These are phyloP conservation scores for Palaemon carinicauda DNA, from an alignment of 1,140 invertebrate species.

Conservation along the genomic window DNA sequence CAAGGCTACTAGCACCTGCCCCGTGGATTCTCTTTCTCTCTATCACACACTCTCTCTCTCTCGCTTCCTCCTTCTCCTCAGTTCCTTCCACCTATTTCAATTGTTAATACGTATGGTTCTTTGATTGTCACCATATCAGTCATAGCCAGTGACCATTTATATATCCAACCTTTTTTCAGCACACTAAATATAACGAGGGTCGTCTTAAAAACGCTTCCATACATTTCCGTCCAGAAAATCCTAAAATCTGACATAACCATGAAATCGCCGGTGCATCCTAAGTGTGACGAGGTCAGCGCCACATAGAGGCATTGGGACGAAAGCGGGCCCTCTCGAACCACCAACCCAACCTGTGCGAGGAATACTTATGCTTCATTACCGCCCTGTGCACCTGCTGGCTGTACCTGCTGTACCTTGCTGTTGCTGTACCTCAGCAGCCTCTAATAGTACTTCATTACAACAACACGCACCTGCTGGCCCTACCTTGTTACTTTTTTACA, in stretches of 20 bases:
- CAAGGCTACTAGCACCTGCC: not conserved
- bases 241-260: not conserved
- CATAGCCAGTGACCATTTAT: too few relatives aligned
- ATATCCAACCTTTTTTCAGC: too few relatives aligned
- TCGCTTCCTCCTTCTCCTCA: not conserved
- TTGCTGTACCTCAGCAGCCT: not conserved
- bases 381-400: not conserved
- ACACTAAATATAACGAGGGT: too few relatives aligned
- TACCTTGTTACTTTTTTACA: too few relatives aligned
- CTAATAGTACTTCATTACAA: not conserved
- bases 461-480: too few relatives aligned
- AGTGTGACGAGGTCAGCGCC: not conserved
- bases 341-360: not conserved
- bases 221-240: too few relatives aligned
- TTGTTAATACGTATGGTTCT: not conserved
- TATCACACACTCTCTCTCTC: not conserved
- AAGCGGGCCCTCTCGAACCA: not conserved
- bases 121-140: too few relatives aligned
- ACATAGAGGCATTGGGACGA: not conserved
- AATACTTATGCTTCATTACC: constrained; percentile 37
- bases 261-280: not conserved
- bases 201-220: too few relatives aligned
- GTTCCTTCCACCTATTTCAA: not conserved
- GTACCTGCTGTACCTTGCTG: not conserved
- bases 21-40: not conserved